A percentile compares a stretch with the other conserved stretches of the same genome.
These are phyloP conservation scores for Thymallus thymallus DNA, from an alignment of 2,113 vertebrate genomes.

Conservation along the genomic window DNA sequence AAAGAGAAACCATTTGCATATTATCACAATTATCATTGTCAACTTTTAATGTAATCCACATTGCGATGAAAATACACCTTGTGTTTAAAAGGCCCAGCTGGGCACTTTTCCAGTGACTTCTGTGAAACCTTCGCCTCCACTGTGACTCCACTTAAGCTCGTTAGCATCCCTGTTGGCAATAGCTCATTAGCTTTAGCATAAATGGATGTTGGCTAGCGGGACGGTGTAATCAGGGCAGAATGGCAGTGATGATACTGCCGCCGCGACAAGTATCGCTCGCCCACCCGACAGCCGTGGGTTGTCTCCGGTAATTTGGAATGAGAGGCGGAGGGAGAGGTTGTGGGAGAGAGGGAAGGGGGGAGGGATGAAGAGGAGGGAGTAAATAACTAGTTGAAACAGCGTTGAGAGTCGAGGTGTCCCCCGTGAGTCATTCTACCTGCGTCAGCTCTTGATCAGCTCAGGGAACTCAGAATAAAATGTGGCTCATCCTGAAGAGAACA, in stretches of 20 bases:
- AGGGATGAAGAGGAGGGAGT: neutral
- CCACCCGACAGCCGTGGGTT: neutral
- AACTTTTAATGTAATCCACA: neutral
- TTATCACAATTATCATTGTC: neutral
- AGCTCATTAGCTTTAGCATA: neutral
- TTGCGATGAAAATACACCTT: neutral
- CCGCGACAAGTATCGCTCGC: neutral
- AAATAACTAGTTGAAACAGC: neutral
- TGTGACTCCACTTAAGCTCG: neutral
- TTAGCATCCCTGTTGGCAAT: too few relatives aligned
- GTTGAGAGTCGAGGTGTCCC: neutral
- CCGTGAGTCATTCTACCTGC: neutral
- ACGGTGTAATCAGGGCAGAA: neutral
- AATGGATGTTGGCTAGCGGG: neutral
- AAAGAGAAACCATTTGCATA: neutral
- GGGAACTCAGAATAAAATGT: neutral
- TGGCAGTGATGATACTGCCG: neutral
- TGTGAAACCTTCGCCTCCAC: neutral
- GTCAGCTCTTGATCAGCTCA: slow-evolving; percentile 15
- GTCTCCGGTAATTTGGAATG: neutral
- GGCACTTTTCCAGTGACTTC: neutral
- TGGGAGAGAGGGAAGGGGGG: too few relatives aligned
- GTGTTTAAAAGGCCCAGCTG: neutral
- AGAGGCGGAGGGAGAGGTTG: too few relatives aligned
- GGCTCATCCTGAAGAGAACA: too few relatives aligned